Conservation (phyloP, 2,888 invertebrate species). For the Tuta absoluta region DNA sequence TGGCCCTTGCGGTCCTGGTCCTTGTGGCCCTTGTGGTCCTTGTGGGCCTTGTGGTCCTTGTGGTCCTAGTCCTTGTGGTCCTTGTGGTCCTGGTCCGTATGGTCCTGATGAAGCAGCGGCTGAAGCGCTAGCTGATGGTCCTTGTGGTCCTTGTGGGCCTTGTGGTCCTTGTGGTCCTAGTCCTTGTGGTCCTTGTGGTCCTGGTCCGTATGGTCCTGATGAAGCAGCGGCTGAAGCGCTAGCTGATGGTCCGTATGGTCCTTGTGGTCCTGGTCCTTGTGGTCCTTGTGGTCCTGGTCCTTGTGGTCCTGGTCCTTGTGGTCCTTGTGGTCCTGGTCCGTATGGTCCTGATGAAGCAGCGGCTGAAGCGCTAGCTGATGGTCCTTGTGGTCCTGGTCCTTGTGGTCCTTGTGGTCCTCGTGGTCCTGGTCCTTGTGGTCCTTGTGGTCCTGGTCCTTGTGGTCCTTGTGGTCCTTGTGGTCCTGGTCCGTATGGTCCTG, state of each 20-base stretch:
- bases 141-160: constrained; percentile 9
- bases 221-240: constrained; percentile 1
- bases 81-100: constrained; percentile 14
- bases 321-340: too few relatives aligned
- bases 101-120: not conserved
- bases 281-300: constrained; percentile 6
- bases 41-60: not conserved
- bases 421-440: constrained; percentile 13
- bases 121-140: not conserved
- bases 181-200: not conserved
- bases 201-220: not conserved
- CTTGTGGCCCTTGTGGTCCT: constrained; percentile 2
- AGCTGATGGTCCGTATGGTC: constrained; percentile 10
- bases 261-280: constrained; percentile 9
- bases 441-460: not conserved
- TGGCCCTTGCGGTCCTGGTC: constrained; percentile 8
- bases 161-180: constrained; percentile 9
- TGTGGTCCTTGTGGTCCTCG: not conserved
- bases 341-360: not conserved
- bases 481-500: constrained; percentile 23
- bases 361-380: not conserved
- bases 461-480: constrained; percentile 24
- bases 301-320: constrained; percentile 23
- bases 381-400: constrained; percentile 15
- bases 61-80: not conserved